Percentiles rank a stretch among this genome's conserved stretches.
These are phyloP conservation scores for Drosophila rufa DNA, from an alignment of 1,140 invertebrate genomes.

Conservation along the genomic window DNA sequence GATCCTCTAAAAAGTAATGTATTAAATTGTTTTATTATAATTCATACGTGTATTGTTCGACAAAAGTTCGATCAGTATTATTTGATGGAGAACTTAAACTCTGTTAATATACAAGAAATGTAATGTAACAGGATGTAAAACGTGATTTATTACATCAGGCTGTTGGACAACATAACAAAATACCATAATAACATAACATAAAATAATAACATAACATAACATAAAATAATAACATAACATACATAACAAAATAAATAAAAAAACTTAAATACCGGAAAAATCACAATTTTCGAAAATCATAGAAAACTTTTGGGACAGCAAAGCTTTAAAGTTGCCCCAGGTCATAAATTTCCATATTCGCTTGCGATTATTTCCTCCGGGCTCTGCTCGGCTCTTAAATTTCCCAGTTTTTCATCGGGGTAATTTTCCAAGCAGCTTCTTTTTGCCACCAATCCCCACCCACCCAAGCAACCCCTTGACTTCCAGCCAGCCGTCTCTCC, in stretches of 20 bases:
- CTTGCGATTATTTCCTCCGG: not conserved
- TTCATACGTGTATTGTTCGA: too few species aligned
- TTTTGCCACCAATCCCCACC: not conserved
- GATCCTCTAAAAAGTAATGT: too few species aligned
- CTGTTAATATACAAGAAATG: not conserved
- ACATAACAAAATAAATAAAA: not conserved
- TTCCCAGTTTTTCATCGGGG: not conserved
- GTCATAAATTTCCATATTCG: not conserved
- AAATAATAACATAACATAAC: not conserved
- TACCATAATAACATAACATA: not conserved
- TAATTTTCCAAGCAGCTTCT: not conserved
- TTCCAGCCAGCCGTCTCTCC: not conserved
- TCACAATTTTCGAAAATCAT: not conserved
- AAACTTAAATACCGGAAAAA: not conserved
- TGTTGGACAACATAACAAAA: not conserved
- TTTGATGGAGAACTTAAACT: not conserved
- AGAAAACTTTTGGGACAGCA: constrained; percentile 13
- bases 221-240: not conserved
- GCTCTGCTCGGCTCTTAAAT: not conserved
- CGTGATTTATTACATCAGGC: too few species aligned
- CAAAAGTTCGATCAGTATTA: not conserved
- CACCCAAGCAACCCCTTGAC: not conserved
- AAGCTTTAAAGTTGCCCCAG: not conserved
- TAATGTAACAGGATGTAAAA: not conserved
- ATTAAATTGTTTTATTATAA: too few species aligned